These are phyloP conservation scores for Cyclophora punctaria DNA, from an alignment of 2,888 invertebrate genomes.

Conservation along the genomic window DNA sequence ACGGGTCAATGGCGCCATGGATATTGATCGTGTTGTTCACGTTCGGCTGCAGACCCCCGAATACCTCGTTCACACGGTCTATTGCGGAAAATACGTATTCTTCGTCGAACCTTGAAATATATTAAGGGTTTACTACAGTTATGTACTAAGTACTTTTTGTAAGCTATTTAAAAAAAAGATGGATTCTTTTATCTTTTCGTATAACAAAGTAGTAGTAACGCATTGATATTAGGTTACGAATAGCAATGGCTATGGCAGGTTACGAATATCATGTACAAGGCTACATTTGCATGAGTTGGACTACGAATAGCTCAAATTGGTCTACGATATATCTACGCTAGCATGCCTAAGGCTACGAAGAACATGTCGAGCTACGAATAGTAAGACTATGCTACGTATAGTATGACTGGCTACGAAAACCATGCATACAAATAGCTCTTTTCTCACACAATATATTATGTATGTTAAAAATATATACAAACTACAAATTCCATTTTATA, in stretches of 20 bases:
- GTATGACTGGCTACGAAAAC: background rate
- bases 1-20: conserved; percentile 74
- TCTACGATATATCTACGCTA: no score
- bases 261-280: no score
- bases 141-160: background rate
- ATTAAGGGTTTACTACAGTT: background rate
- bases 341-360: no score
- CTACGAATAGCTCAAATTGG: no score
- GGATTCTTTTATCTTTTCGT: background rate
- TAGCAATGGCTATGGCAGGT: no score
- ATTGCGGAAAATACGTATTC: conserved; percentile 52
- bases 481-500: no score
- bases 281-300: no score
- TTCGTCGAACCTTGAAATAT: conserved; percentile 45
- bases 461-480: background rate
- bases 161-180: background rate
- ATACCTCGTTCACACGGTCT: conserved; percentile 65
- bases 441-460: no score
- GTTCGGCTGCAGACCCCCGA: conserved; percentile 63
- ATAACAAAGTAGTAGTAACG: background rate
- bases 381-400: background rate
- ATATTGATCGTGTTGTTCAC: conserved; percentile 74
- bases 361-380: background rate
- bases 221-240: no score
- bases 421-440: background rate